These are phyloP conservation scores for Suricata suricatta DNA, from an alignment of 2,113 vertebrate species.

Conservation along the genomic window DNA sequence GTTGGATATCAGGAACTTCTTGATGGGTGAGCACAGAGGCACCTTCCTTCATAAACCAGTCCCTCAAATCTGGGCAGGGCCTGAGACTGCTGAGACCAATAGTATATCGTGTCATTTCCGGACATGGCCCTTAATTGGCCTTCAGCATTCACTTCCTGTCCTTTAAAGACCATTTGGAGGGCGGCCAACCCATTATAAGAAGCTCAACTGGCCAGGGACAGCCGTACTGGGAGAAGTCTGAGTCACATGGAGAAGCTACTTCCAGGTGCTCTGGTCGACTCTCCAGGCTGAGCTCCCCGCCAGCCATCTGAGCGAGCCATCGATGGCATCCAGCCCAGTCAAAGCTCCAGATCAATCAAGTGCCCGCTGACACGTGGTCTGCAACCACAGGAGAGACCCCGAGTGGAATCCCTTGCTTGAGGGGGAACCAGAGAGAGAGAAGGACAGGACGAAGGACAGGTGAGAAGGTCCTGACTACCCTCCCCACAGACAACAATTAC, in stretches of 20 bases:
- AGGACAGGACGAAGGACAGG: background rate
- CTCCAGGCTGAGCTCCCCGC: background rate
- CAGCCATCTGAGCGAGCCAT: background rate
- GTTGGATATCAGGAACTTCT: background rate
- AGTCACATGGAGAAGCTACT: background rate
- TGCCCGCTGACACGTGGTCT: background rate
- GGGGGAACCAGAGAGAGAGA: background rate
- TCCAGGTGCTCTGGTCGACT: background rate
- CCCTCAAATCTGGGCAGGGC: background rate
- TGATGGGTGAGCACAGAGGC: background rate
- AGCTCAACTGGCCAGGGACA: background rate
- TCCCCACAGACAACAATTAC: background rate
- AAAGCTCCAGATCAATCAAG: background rate
- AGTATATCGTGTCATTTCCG: background rate
- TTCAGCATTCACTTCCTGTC: background rate
- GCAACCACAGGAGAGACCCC: background rate
- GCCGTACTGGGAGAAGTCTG: background rate
- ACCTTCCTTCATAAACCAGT: background rate
- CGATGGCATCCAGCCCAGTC: background rate
- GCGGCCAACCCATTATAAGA: background rate
- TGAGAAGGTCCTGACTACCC: background rate
- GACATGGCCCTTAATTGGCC: background rate
- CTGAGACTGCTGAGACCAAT: background rate
- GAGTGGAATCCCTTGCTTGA: background rate
- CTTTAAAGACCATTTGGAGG: background rate